Evolutionary conservation across 2,888 invertebrate species (phyloP), one percentile per base, ranked within the genome.

Genomic region (Hyalella azteca): DNA sequence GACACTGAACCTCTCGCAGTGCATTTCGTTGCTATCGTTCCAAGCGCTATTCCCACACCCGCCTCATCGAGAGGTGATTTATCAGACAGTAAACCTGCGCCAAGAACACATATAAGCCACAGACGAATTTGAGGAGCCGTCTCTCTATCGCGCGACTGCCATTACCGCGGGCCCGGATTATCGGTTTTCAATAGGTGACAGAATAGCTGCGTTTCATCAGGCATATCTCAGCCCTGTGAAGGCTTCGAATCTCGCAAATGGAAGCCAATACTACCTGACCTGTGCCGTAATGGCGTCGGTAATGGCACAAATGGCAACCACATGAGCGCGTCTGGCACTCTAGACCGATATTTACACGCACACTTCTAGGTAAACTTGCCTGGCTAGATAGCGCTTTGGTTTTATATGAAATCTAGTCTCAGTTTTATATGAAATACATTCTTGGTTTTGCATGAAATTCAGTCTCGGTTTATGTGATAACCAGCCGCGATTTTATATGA

Each of bases 101-200:
- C 54, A 54, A 29, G 54, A 54, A 54, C 54, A 54, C 26, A 54
- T 54, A 54, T 32, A 66, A 66, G 66, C 66, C 66, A 66, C 66
- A 66, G 39, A 32, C 54, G 54, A 54, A 29, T 54, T 45, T 19
- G 15, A 36, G 36, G 36, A 15, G 66, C 66, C 39, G 13, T 22
- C n/a, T n/a, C n/a, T n/a, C n/a, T n/a, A n/a, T n/a, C n/a, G n/a
- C 40, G 41, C 7, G 26, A n/a, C 26, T 45, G 75, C 41, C 41
- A 26, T 75, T 26, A 29, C 75, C 26, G 19, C 45, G 45, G 40
- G 26, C 0, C 75, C 41, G 75, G 75, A 75, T 41, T 75, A 75
- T 75, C 75, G 75, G 75, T 75, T 75, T 75, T 75, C 75, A 75
- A 75, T 75, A 75, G 75, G 75, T 75, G 75, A 75, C 75, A 75